phyloP scores from a whole-genome alignment of 2,797 vertebrate species.

The Chelonia mydas region DNA sequence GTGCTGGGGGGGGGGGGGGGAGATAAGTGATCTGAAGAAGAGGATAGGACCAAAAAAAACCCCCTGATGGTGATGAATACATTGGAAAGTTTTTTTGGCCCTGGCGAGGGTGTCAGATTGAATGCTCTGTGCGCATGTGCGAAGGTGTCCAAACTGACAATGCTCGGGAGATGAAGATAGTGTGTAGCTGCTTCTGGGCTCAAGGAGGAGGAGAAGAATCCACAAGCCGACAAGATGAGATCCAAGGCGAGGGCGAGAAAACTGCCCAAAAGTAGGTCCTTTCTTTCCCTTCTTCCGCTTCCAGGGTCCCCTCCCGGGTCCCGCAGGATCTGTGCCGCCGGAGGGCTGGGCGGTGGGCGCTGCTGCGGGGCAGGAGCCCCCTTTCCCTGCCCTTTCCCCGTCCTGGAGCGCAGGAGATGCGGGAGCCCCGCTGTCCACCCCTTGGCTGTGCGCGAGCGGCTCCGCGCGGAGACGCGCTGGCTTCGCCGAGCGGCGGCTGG shows the following conservation, averaged over 20 bases:
- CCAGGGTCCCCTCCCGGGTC: conserved; percentile 75
- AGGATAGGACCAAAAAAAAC: conserved; percentile 88
- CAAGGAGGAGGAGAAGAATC: conserved; percentile 97
- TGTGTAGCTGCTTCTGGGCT: conserved; percentile 98
- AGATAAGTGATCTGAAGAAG: conserved; percentile 96
- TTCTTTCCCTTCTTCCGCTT: conserved; percentile 81
- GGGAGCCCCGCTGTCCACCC: not conserved
- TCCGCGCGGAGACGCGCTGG: not conserved
- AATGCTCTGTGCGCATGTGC: conserved; percentile 99
- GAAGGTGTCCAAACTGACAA: conserved; percentile 99
- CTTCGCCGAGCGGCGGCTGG: not conserved
- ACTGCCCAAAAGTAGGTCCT: conserved; percentile 98
- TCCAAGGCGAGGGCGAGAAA: conserved; percentile 99
- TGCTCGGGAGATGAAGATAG: conserved; percentile 99
- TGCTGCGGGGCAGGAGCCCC: conserved; percentile 69
- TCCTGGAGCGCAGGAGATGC: not conserved
- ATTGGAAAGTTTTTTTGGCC: conserved; percentile 99
- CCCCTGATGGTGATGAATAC: conserved; percentile 96
- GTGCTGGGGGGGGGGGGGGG: conserved; percentile 81
- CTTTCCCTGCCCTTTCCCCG: not conserved
- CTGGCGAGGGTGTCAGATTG: conserved; percentile 99
- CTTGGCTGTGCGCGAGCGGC: not conserved
- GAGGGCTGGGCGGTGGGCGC: conserved; percentile 59
- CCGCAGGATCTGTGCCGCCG: conserved; percentile 72
- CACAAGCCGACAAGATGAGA: conserved; percentile 97